phyloP scores from a whole-genome alignment of 2,888 invertebrate genomes.

The Auanema sp. region DNA sequence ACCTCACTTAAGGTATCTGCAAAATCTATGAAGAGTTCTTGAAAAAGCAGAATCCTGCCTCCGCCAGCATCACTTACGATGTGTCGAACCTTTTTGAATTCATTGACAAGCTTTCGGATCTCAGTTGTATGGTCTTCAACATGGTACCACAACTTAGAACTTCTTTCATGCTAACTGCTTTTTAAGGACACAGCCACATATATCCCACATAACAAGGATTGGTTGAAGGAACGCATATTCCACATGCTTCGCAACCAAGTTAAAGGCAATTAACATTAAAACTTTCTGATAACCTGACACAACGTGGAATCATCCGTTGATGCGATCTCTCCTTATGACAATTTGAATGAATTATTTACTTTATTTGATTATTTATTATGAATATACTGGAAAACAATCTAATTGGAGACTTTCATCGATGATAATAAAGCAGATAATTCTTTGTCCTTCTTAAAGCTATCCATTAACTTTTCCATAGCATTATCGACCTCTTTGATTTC shows the following conservation, averaged over 20 bases:
- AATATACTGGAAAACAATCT: no score
- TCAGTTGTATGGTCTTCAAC: constrained; percentile 82
- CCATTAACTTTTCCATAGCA: constrained; percentile 12
- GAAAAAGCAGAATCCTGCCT: constrained; percentile 89
- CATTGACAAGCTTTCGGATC: constrained; percentile 89
- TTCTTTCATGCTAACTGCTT: neutral
- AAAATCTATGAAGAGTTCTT: constrained; percentile 98
- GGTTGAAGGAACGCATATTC: constrained; percentile 99
- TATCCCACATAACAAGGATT: constrained; percentile 96
- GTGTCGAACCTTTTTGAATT: constrained; percentile 93
- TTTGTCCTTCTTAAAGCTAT: constrained; percentile 2
- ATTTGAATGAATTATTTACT: no score
- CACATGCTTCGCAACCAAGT: constrained; percentile 67
- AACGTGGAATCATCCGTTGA: neutral
- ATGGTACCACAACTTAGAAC: constrained; percentile 15
- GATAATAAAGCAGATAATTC: no score
- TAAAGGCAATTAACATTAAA: constrained; percentile 5
- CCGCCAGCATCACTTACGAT: constrained; percentile 95
- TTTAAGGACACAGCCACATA: constrained; percentile 76
- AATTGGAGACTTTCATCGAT: no score
- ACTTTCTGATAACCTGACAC: neutral
- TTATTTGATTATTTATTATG: no score
- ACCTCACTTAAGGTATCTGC: constrained; percentile 81
- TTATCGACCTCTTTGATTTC: constrained; percentile 11
- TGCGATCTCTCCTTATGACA: no score